These are phyloP conservation scores for Oryzias curvinotus DNA, from an alignment of 2,113 vertebrate genomes.

Conservation along the genomic window DNA sequence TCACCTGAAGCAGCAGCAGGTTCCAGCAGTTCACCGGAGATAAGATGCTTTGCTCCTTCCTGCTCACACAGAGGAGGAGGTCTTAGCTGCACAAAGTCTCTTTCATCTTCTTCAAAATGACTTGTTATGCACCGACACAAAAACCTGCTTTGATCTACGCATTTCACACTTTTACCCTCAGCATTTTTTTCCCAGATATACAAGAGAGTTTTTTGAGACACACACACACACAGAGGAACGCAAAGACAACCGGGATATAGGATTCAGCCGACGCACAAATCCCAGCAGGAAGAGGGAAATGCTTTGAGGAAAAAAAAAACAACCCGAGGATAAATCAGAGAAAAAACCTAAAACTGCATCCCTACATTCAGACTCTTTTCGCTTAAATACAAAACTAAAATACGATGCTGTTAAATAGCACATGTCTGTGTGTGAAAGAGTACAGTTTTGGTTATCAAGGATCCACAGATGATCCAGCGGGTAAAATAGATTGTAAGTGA, in stretches of 20 bases:
- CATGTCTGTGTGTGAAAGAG: no score
- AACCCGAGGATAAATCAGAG: not conserved
- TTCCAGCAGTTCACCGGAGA: slow-evolving; percentile 99
- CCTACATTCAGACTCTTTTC: slow-evolving; percentile 7
- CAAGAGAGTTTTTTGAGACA: not conserved
- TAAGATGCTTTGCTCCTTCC: slow-evolving; percentile 94
- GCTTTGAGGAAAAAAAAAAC: not conserved
- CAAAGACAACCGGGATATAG: slow-evolving; percentile 49
- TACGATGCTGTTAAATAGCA: slow-evolving; percentile 8
- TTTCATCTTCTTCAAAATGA: slow-evolving; percentile 8
- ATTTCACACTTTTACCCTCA: not conserved
- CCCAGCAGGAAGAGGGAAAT: slow-evolving; percentile 45
- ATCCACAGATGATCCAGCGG: slow-evolving; percentile 58
- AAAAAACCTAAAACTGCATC: slow-evolving; percentile 14
- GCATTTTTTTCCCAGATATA: not conserved
- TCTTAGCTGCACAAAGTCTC: not conserved
- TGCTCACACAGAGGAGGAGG: slow-evolving; percentile 16
- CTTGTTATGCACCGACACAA: slow-evolving; percentile 1
- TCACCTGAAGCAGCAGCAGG: slow-evolving; percentile 93
- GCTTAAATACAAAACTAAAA: slow-evolving; percentile 31
- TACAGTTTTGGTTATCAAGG: slow-evolving; percentile 47
- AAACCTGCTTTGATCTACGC: not conserved
- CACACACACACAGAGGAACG: slow-evolving; percentile 1
- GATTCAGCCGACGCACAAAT: slow-evolving; percentile 60
- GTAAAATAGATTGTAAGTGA: slow-evolving; percentile 68